phyloP scores from a whole-genome alignment of 2,888 invertebrate genomes.

The Plagodis pulveraria region DNA sequence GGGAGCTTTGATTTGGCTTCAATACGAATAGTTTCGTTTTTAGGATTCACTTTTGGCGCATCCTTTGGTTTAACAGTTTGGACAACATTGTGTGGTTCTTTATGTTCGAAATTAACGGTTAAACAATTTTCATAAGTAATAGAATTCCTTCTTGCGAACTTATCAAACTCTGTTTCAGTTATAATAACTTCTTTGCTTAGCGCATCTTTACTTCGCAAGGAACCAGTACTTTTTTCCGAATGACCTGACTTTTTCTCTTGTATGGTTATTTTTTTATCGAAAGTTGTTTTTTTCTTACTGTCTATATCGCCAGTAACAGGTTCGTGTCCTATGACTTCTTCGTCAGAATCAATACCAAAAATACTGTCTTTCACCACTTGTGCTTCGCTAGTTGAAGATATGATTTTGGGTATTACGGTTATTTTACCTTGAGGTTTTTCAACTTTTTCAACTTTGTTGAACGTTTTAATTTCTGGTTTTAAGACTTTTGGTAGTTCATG shows the following conservation, averaged over 20 bases:
- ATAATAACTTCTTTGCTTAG: conserved; percentile 66
- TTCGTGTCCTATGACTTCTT: conserved; percentile 61
- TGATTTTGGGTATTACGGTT: conserved; percentile 55
- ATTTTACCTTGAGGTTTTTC: conserved; percentile 42
- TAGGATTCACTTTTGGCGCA: conserved; percentile 54
- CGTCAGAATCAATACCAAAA: conserved; percentile 56
- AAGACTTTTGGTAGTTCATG: conserved; percentile 61
- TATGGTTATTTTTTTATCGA: conserved; percentile 32
- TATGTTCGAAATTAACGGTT: conserved; percentile 67
- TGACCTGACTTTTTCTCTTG: conserved; percentile 33
- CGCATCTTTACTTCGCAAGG: conserved; percentile 35
- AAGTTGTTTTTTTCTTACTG: conserved; percentile 39
- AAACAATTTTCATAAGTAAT: conserved; percentile 71
- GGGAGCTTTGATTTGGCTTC: conserved; percentile 61
- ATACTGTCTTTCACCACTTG: conserved; percentile 44
- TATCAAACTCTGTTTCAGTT: conserved; percentile 80
- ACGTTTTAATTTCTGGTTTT: conserved; percentile 47
- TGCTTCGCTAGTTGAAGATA: conserved; percentile 50
- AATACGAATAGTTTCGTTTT: conserved; percentile 52
- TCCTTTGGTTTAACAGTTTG: conserved; percentile 68
- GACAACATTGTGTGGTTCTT: conserved; percentile 63
- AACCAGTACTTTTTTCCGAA: conserved; percentile 26
- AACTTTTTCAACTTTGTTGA: conserved; percentile 47
- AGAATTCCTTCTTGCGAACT: conserved; percentile 76
- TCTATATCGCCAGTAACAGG: conserved; percentile 59